Base-by-base conservation (phyloP, 2,888 invertebrate genomes). In the Trisateles emortualis region DNA sequence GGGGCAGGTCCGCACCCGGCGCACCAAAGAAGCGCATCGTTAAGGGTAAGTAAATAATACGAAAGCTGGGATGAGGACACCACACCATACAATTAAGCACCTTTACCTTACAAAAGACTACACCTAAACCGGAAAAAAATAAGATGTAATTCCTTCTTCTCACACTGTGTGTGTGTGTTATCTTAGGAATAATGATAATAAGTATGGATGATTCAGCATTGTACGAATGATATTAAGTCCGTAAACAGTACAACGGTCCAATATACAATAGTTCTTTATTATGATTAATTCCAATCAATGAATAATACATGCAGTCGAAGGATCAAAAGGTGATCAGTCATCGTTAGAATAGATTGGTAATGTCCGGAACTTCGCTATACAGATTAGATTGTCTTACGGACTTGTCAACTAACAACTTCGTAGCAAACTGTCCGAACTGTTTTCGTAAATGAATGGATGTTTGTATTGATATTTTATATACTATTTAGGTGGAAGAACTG, bases 271-370 rank as follows among this genome's bases (percentile, higher is more conserved):
- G 36, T 42, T 19, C 42, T 49, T 19, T 30, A 43, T 43, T 29
- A 30, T 50, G 49, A 49, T 49, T 51, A 51, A 56, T 59, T 50
- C 43, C 16, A 51, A 44, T 40, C 42, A 47, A 59, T 68, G 54
- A 68, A 51, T 45, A 42, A 49, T 51, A 54, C 54, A 50, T 32
- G 47, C n/a, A 30, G 13, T 44, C 8, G 24, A 10, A 46, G 55
- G 56, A 63, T 62, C 58, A 60, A 72, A 72, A 55, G 60, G 72
- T 69, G 72, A 79, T 80, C 74, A 73, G 72, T 82, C 78, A 79
- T 76, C 66, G 74, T 75, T 73, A 77, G 22, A 36, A 54, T 40
- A 49, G 62, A 72, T 67, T 62, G 66, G 61, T 62, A 68, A 52
- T 61, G 70, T 68, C 72, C 64, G 62, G 59, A 77, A 77, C 72